phyloP scores from a whole-genome alignment of 53 echinoderm and acorn worm species.

The Henricia sp. region DNA sequence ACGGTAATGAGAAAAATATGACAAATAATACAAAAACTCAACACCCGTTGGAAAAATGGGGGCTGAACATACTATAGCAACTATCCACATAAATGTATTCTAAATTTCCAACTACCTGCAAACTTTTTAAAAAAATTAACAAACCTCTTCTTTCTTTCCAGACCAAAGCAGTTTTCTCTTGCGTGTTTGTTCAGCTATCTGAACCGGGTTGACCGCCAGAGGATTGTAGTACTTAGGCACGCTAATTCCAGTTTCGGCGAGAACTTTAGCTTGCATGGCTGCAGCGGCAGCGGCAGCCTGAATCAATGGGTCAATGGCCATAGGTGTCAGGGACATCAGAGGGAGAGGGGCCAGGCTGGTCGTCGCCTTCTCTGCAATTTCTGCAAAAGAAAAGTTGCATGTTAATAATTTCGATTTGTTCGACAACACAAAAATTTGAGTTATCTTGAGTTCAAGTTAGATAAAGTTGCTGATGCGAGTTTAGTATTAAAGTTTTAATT shows the following conservation, averaged over 20 bases:
- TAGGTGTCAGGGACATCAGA: conserved; percentile 78
- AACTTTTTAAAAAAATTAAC: too few relatives aligned
- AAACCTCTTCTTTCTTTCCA: conserved; percentile 84
- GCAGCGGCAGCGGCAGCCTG: conserved; percentile 94
- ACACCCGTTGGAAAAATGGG: too few relatives aligned
- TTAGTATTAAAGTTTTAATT: too few relatives aligned
- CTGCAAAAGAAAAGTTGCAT: not conserved
- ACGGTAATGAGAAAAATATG: too few relatives aligned
- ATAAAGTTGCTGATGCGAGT: too few relatives aligned
- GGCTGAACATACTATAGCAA: too few relatives aligned
- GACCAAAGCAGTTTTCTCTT: conserved; percentile 94
- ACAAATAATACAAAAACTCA: too few relatives aligned
- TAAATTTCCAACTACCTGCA: too few relatives aligned
- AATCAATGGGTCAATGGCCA: conserved; percentile 79
- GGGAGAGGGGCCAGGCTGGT: conserved; percentile 32
- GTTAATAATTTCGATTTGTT: too few relatives aligned
- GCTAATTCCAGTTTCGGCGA: conserved; percentile 92
- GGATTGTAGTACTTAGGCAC: conserved; percentile 99
- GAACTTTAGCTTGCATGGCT: conserved; percentile 97
- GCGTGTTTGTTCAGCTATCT: conserved; percentile 88
- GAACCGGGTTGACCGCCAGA: conserved; percentile 92
- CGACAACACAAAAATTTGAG: too few relatives aligned
- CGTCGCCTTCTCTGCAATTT: conserved; percentile 68
- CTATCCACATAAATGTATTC: too few relatives aligned
- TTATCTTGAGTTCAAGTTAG: too few relatives aligned